phyloP scores from a whole-genome alignment of 2,888 invertebrate species.

The Schizotus pectinicornis region DNA sequence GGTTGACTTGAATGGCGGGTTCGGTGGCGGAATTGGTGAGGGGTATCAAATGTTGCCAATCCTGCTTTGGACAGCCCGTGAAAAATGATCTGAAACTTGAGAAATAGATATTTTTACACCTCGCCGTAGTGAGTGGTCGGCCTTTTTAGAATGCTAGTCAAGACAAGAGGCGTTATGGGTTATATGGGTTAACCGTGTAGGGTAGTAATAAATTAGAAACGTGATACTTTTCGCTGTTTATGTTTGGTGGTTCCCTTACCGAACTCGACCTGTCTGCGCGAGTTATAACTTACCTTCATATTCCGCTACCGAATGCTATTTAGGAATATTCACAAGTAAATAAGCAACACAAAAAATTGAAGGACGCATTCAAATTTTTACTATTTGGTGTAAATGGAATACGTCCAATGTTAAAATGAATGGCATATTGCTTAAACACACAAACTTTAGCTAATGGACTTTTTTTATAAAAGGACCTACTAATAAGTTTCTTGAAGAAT shows the following conservation, averaged over 20 bases:
- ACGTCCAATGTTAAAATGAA: too few relatives aligned
- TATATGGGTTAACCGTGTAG: slow-evolving; percentile 36
- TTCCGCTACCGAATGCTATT: too few relatives aligned
- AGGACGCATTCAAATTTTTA: too few relatives aligned
- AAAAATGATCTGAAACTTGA: slow-evolving; percentile 25
- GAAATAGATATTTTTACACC: slow-evolving; percentile 33
- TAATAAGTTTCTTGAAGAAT: too few relatives aligned
- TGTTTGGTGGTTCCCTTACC: slow-evolving; percentile 33
- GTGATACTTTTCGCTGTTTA: slow-evolving; percentile 38
- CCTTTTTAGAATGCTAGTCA: slow-evolving; percentile 31
- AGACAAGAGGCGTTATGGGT: slow-evolving; percentile 30
- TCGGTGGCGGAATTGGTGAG: neutral
- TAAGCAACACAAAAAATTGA: too few relatives aligned
- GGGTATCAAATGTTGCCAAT: neutral
- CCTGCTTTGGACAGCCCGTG: slow-evolving; percentile 1
- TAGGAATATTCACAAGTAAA: too few relatives aligned
- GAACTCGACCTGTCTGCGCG: slow-evolving; percentile 16
- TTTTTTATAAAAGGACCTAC: too few relatives aligned
- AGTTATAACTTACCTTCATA: slow-evolving; percentile 3
- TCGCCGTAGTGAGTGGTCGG: slow-evolving; percentile 24
- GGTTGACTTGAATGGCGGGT: too few relatives aligned
- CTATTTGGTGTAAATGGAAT: too few relatives aligned
- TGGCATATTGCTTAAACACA: too few relatives aligned
- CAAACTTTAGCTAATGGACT: too few relatives aligned
- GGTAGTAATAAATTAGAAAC: slow-evolving; percentile 40